Evolutionary conservation across 2,797 vertebrate genomes (phyloP).

Genomic region (Alcedo quadribrachys): DNA sequence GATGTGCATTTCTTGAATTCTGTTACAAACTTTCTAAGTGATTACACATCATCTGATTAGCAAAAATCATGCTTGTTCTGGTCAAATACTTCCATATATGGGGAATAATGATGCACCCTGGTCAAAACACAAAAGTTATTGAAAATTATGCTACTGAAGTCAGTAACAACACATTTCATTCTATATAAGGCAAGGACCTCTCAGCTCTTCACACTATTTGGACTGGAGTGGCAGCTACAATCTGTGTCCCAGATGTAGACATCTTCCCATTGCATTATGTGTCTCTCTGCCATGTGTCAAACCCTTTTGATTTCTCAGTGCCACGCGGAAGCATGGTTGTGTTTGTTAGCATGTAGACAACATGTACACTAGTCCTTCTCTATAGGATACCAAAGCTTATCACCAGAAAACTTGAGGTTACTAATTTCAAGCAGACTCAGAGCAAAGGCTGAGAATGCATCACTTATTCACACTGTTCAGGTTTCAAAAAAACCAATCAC

Average conservation of each 20-base stretch:
- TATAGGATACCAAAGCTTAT: neutral
- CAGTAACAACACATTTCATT: neutral
- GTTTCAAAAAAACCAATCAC: neutral
- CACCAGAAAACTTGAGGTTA: neutral
- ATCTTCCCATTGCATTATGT: neutral
- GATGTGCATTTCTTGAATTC: neutral
- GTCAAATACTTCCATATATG: neutral
- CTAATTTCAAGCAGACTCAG: constrained; percentile 2
- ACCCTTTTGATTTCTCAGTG: neutral
- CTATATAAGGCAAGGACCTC: neutral
- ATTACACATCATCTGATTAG: neutral
- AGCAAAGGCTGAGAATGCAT: neutral
- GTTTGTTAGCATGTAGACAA: neutral
- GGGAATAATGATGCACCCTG: neutral
- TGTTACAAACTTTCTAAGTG: neutral
- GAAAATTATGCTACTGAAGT: neutral
- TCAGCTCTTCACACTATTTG: neutral
- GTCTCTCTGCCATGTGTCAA: neutral
- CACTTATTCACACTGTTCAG: neutral
- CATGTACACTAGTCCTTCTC: neutral
- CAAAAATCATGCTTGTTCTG: neutral
- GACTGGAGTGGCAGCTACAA: neutral
- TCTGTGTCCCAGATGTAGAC: neutral
- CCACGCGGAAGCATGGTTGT: neutral
- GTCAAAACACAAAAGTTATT: neutral